phyloP scores from a whole-genome alignment of 2,797 vertebrate species.

The Ataeniobius toweri region DNA sequence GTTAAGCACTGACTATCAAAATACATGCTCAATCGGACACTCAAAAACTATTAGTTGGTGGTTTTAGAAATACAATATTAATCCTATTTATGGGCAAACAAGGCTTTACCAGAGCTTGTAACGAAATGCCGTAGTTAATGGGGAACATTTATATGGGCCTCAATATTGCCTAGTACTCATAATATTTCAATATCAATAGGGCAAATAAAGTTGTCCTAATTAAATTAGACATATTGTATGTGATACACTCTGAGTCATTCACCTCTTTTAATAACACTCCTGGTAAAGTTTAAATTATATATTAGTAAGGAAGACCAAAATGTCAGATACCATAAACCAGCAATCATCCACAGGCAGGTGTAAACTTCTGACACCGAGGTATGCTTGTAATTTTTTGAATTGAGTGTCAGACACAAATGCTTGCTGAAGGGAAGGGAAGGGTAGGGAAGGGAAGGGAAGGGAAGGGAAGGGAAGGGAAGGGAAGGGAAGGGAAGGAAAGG shows the following conservation, averaged over 20 bases:
- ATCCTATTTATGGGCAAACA: not conserved
- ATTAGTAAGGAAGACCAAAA: not conserved
- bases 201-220: not conserved
- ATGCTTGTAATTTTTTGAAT: not conserved
- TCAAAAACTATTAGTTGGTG: not conserved
- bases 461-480: too few species aligned
- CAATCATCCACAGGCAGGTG: not conserved
- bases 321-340: not conserved
- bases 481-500: not conserved
- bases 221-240: not conserved
- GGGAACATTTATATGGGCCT: not conserved
- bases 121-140: not conserved
- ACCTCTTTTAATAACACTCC: not conserved
- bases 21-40: not conserved
- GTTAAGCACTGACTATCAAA: not conserved
- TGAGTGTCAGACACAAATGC: not conserved
- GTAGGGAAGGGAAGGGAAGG: not conserved
- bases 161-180: not conserved
- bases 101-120: not conserved
- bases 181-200: not conserved
- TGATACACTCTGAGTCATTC: not conserved
- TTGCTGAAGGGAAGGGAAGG: not conserved
- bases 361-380: not conserved
- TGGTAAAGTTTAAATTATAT: not conserved
- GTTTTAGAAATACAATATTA: not conserved